These are phyloP conservation scores for Amphipyra berbera DNA, from an alignment of 2,888 invertebrate species.

Conservation along the genomic window DNA sequence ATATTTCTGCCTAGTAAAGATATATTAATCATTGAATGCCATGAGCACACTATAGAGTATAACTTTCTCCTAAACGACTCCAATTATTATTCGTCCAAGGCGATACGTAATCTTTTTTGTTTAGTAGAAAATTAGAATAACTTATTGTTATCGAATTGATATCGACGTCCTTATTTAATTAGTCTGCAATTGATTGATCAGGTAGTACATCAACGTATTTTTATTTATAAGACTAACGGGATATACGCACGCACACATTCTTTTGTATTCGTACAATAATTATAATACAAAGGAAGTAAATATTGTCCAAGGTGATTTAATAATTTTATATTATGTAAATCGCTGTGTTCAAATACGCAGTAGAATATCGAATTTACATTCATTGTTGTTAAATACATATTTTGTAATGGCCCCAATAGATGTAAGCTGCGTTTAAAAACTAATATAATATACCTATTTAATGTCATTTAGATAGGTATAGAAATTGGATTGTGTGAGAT, in stretches of 20 bases:
- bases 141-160: conserved; percentile 6
- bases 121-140: conserved; percentile 12
- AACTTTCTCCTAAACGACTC: conserved; percentile 23
- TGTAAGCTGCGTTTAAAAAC: conserved; percentile 44
- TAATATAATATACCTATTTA: conserved; percentile 41
- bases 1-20: not conserved
- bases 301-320: conserved; percentile 7
- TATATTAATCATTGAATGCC: not conserved
- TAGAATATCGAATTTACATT: conserved; percentile 60
- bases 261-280: conserved; percentile 9
- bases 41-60: conserved; percentile 5
- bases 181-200: conserved; percentile 4
- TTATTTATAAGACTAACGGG: conserved; percentile 11
- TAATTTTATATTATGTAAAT: conserved; percentile 2
- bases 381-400: conserved; percentile 46
- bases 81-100: conserved; percentile 17
- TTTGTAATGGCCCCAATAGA: conserved; percentile 44
- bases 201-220: conserved; percentile 10
- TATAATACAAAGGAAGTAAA: not conserved
- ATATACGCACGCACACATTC: conserved; percentile 7
- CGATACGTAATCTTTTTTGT: conserved; percentile 13
- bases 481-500: conserved; percentile 42
- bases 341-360: conserved; percentile 41
- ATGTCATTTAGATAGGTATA: conserved; percentile 50
- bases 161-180: conserved; percentile 24